phyloP scores from a whole-genome alignment of 2,888 invertebrate genomes.

The Tetragnatha montana region DNA sequence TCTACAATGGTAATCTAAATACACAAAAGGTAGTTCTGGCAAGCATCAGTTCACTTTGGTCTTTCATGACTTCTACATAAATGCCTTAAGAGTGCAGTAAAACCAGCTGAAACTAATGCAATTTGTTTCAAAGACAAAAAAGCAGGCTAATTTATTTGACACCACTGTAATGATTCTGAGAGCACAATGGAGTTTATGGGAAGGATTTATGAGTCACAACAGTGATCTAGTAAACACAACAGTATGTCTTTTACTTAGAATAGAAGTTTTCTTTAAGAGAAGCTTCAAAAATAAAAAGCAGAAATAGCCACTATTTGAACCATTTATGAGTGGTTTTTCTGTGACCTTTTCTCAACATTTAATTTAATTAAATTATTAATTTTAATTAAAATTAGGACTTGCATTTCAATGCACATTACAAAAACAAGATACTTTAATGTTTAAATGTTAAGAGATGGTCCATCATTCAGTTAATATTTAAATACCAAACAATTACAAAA shows the following conservation, averaged over 20 bases:
- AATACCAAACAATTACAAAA: too few relatives aligned
- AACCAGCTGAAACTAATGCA: constrained; percentile 19
- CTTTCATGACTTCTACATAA: constrained; percentile 2
- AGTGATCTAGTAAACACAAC: constrained; percentile 9
- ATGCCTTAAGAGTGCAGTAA: constrained; percentile 37
- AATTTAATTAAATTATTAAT: too few relatives aligned
- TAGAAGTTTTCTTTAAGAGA: not conserved
- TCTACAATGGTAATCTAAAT: not conserved
- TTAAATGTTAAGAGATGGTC: too few relatives aligned
- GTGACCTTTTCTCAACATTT: too few relatives aligned
- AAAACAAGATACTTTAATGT: too few relatives aligned
- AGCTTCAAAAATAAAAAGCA: not conserved
- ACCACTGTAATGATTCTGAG: constrained; percentile 9
- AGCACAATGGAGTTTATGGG: constrained; percentile 18
- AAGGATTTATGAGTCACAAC: constrained; percentile 29
- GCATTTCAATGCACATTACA: too few relatives aligned
- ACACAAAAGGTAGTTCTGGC: not conserved
- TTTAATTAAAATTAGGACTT: too few relatives aligned
- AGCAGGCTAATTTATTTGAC: constrained; percentile 40
- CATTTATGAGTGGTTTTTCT: too few relatives aligned
- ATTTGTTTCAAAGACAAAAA: constrained; percentile 41
- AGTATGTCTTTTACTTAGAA: not conserved
- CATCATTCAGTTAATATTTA: too few relatives aligned
- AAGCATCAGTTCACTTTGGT: constrained; percentile 15
- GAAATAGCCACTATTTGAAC: too few relatives aligned